Evolutionary conservation across 2,888 invertebrate genomes (phyloP).

Genomic region (Neocrepidodera transversa): DNA sequence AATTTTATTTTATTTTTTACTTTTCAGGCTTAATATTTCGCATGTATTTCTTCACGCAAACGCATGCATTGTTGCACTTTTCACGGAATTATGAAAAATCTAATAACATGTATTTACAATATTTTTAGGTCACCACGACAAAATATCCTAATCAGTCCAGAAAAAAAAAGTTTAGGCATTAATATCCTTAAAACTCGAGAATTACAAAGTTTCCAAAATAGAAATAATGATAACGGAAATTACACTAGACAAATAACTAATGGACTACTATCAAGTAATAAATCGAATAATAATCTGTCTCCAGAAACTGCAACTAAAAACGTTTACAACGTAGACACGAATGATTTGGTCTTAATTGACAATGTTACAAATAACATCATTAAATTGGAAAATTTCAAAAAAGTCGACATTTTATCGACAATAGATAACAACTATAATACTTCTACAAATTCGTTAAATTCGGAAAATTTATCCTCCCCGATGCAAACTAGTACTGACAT

Average conservation of each 20-base stretch:
- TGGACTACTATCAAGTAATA: slow-evolving; percentile 24
- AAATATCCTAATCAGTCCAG: slow-evolving; percentile 1
- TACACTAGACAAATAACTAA: slow-evolving; percentile 13
- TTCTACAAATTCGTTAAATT: slow-evolving; percentile 59
- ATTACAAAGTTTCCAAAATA: not conserved
- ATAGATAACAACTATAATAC: slow-evolving; percentile 57
- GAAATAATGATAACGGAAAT: slow-evolving; percentile 33
- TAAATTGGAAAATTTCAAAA: slow-evolving; percentile 51
- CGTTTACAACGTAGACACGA: slow-evolving; percentile 44
- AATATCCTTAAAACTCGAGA: slow-evolving; percentile 19
- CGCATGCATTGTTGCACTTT: not conserved
- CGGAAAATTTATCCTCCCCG: slow-evolving; percentile 61
- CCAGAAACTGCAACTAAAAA: slow-evolving; percentile 32
- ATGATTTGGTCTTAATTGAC: slow-evolving; percentile 48
- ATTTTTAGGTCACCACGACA: slow-evolving; percentile 7
- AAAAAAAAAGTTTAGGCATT: not conserved
- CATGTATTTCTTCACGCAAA: slow-evolving; percentile 2
- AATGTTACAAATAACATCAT: slow-evolving; percentile 53
- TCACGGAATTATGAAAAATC: not conserved
- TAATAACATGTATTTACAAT: not conserved
- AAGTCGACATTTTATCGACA: slow-evolving; percentile 46
- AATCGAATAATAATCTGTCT: slow-evolving; percentile 43
- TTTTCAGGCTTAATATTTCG: not conserved
- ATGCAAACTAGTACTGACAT: slow-evolving; percentile 63
- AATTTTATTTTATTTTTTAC: not conserved